Evolutionary conservation across 30 jellyfish, hydroid and myxozoan genomes (phyloP), one percentile per base, ranked within the genome.

Genomic region (Aurelia aurita): DNA sequence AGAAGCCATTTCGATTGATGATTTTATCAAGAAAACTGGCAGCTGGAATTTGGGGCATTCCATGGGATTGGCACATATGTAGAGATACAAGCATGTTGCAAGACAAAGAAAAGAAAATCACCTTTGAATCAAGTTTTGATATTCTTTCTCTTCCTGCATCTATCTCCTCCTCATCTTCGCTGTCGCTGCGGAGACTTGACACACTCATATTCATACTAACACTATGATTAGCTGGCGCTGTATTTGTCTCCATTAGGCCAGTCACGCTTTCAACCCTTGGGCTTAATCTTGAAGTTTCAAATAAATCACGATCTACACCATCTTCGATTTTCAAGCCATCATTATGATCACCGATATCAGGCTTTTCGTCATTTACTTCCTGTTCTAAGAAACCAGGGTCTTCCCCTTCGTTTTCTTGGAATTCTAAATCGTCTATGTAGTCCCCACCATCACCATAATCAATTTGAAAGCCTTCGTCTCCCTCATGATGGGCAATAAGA

Each of bases 401-500:
- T 5, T 74, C 46, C 3, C 39, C 86, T 22, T 74, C 74, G 8
- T 45, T 67, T 28, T 62, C 89, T 57, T 61, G 69, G 65, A 78
- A 75, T 19, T 86, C 89, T 28, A 62, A 55, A 13, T 86, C 76
- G 35, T 69, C 45, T 5, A 46, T 34, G 19, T 65, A 39, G 9
- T 39, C 51, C 1, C 9, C 15, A 39, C 16, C 84, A 59, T 73
- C 63, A 18, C 86, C 93, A 57, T 35, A 72, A 22, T 74, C 93
- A 44, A 89, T 74, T 15, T 68, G 81, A 49, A 80, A 65, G 32
- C 77, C 90, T 47, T 89, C 87, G 16, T 80, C 97, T 35, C 90
- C 80, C 20, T 90, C 97, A 34, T 89, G 97, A 34, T 80, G 97
- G 25, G 84, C 90, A 19, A 89, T 94, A 25, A 89, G 62, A 19